phyloP scores from a whole-genome alignment of 1,140 invertebrate species.

The Babylonia areolata region DNA sequence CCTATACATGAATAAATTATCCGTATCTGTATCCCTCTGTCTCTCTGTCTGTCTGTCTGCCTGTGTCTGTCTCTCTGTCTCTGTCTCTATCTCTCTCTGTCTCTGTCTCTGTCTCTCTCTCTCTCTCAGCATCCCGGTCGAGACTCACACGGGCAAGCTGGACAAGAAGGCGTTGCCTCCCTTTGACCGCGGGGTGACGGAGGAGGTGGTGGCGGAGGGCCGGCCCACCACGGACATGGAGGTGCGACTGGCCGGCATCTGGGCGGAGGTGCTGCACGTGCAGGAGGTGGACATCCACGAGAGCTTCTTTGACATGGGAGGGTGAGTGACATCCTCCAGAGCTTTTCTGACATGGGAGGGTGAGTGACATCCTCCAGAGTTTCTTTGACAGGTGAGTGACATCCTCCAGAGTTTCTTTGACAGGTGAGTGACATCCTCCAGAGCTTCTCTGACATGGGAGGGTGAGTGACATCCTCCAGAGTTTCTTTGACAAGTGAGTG shows the following conservation, averaged over 20 bases:
- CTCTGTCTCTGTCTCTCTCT: neutral
- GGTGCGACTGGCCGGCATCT: constrained; percentile 72
- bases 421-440: no score
- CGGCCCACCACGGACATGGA: constrained; percentile 74
- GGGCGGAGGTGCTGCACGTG: constrained; percentile 72
- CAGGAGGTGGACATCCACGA: constrained; percentile 76
- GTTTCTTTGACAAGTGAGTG: no score
- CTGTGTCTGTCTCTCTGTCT: constrained; percentile 3
- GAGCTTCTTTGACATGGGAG: constrained; percentile 77
- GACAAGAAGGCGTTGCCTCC: constrained; percentile 75
- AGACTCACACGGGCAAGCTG: constrained; percentile 75
- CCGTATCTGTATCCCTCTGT: no score
- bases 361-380: no score
- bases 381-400: no score
- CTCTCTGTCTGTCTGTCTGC: no score
- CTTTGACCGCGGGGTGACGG: constrained; percentile 64
- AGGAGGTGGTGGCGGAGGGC: constrained; percentile 69
- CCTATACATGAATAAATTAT: no score
- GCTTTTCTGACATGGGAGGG: no score
- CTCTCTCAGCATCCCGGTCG: constrained; percentile 73
- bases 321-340: no score
- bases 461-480: no score
- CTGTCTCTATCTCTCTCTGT: neutral
- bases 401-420: no score
- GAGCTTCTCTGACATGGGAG: no score